Evolutionary conservation across 2,113 vertebrate genomes (phyloP).

Genomic region (Proterorhinus semilunaris): DNA sequence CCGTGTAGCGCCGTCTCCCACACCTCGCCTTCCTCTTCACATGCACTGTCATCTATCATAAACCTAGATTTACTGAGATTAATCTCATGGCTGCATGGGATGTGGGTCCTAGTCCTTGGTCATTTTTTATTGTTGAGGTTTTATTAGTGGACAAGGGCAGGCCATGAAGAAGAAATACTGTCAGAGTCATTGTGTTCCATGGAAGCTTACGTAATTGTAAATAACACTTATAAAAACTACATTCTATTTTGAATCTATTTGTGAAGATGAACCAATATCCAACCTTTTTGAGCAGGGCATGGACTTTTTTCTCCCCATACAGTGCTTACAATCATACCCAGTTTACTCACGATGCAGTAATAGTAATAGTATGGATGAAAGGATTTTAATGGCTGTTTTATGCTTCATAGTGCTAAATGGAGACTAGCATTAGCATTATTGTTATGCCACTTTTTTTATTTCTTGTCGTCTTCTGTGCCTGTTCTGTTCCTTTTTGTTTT

Average conservation of each 20-base stretch:
- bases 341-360: too few relatives aligned
- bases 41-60: conserved; percentile 14
- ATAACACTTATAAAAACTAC: neutral
- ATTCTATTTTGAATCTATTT: neutral
- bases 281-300: neutral
- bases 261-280: neutral
- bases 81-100: neutral
- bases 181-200: too few relatives aligned
- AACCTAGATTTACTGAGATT: neutral
- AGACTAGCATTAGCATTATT: too few relatives aligned
- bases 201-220: neutral
- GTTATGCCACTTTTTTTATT: too few relatives aligned
- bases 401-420: too few relatives aligned
- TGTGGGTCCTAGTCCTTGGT: neutral
- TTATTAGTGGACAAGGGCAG: neutral
- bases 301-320: too few relatives aligned
- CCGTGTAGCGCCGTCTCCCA: conserved; percentile 27
- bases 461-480: too few relatives aligned
- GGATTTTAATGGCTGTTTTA: too few relatives aligned
- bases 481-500: too few relatives aligned
- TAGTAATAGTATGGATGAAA: too few relatives aligned
- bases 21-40: conserved; percentile 36
- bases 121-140: conserved; percentile 4
- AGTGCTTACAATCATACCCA: too few relatives aligned
- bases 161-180: neutral